Evolutionary conservation across 1,140 invertebrate species (phyloP), one percentile per base, ranked within the genome.

Genomic region (Aphidius gifuensis): DNA sequence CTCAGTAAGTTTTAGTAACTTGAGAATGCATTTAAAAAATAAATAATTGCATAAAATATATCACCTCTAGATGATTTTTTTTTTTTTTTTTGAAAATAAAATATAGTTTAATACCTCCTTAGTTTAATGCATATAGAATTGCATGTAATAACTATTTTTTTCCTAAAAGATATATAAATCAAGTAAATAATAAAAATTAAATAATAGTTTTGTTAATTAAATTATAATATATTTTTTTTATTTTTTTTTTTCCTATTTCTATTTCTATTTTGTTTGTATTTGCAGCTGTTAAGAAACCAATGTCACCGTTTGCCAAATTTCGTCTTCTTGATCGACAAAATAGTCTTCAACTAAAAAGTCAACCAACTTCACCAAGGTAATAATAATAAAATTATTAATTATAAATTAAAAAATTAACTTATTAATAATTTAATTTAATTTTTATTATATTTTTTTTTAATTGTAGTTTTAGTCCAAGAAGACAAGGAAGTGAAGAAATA

Each of bases 261-360:
- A 38, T 38, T 6, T 40, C 32, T 39, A 40, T 38, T 7, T 2
- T 47, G 11, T 58, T 58, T 58, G 57, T 58, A 71, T 70, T 83
- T 84, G 66, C 81, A 91, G 89, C 80, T 80, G 74, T 79, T 77
- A 83, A 83, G 62, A 90, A 90, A 77, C 85, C 89, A 62, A 85
- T 90, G 71, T 92, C 91, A 69, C 90, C 92, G 62, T 93, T 94
- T 82, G 88, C 90, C 73, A 94, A 94, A 83, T 94, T 95, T 83
- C 88, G 89, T 74, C 91, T 94, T 84, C 85, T 94, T 77, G 92
- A 95, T 79, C 88, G 90, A 75, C 90, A 92, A 80, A 90, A 90
- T 76, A 91, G 90, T 71, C 80, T 84, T 61, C 88, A 90, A 75
- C 89, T 92, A 80, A 90, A 90, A 76, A 91, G 90, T 71, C 81